Conservation (phyloP, 2,113 vertebrate genomes). For the Equus przewalskii region DNA sequence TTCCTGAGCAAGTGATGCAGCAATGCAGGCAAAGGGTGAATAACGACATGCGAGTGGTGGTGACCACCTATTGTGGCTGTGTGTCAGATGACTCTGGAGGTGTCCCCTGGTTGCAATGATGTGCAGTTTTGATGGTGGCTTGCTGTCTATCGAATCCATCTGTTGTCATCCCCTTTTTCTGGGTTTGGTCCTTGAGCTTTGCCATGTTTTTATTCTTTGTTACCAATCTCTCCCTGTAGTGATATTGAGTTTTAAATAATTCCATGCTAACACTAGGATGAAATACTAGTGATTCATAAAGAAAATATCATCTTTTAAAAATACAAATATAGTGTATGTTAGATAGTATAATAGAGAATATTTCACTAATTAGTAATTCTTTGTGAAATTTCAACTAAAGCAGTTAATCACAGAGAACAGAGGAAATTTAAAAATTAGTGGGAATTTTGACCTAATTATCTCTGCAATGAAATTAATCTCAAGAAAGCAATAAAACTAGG, state of each 20-base stretch:
- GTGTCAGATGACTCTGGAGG: neutral
- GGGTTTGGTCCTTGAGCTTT: neutral
- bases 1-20: neutral
- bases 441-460: conserved; percentile 61
- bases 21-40: rapidly evolving
- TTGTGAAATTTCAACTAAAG: conserved; percentile 75
- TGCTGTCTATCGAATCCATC: neutral
- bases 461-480: conserved; percentile 64
- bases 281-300: neutral
- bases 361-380: conserved; percentile 34
- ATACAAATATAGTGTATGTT: neutral
- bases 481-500: conserved; percentile 62
- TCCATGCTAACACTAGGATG: neutral
- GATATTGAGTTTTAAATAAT: neutral
- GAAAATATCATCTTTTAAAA: conserved; percentile 18
- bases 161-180: neutral
- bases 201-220: neutral
- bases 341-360: neutral
- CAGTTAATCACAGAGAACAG: conserved; percentile 71
- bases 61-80: rapidly evolving
- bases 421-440: conserved; percentile 59
- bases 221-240: neutral
- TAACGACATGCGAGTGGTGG: rapidly evolving
- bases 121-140: neutral
- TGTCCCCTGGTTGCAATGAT: neutral